A percentile compares a stretch with the other conserved stretches of the same genome.
phyloP scores from a whole-genome alignment of 2,888 invertebrate species.

The Lasioglossum pauxillum region DNA sequence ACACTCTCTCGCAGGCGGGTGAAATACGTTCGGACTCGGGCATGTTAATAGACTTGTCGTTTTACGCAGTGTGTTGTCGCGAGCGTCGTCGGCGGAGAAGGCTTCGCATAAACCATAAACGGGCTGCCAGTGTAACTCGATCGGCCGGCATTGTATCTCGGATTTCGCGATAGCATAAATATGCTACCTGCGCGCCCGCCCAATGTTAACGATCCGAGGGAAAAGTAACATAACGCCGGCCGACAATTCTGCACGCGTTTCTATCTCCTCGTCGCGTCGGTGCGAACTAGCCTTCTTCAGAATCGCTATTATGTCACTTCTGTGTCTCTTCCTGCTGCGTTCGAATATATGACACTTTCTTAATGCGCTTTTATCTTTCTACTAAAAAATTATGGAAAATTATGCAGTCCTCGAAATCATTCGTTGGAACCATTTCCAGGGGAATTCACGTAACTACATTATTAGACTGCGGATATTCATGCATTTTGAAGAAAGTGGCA shows the following conservation, averaged over 20 bases:
- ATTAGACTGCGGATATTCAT: too few relatives aligned
- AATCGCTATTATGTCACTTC: background rate
- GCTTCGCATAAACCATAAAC: conserved; percentile 56
- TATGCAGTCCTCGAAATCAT: too few relatives aligned
- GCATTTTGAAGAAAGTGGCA: too few relatives aligned
- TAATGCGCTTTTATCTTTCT: background rate
- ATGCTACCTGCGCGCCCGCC: conserved; percentile 61
- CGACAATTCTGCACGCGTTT: conserved; percentile 32
- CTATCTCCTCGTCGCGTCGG: background rate
- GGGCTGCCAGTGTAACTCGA: conserved; percentile 70
- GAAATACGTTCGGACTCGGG: background rate
- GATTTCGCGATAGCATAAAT: conserved; percentile 78
- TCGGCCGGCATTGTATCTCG: conserved; percentile 75
- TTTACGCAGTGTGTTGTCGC: conserved; percentile 42
- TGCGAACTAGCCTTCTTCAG: background rate
- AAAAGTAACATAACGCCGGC: conserved; percentile 62
- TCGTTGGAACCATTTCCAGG: too few relatives aligned
- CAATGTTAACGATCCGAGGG: conserved; percentile 67
- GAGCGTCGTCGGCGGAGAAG: conserved; percentile 63
- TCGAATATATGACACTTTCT: background rate
- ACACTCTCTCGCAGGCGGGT: background rate
- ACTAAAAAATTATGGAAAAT: too few relatives aligned
- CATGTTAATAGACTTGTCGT: conserved; percentile 48
- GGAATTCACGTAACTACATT: too few relatives aligned
- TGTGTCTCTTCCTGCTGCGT: background rate